phyloP scores from a whole-genome alignment of 2,888 invertebrate species.

The Linnaemya vulpina region DNA sequence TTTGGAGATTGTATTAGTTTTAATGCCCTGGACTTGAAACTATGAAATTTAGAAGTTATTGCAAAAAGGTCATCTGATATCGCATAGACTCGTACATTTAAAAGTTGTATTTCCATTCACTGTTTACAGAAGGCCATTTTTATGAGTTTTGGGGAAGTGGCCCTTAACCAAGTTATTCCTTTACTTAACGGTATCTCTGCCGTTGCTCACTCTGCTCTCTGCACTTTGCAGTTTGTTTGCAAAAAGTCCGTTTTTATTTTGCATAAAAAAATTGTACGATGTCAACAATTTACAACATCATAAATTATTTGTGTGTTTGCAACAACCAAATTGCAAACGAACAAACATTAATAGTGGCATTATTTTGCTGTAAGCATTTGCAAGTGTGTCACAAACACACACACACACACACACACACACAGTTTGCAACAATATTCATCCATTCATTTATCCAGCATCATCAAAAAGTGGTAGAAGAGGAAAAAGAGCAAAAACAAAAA shows the following conservation, averaged over 20 bases:
- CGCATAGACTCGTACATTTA: too few species aligned
- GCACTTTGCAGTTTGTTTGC: constrained; percentile 32
- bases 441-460: constrained; percentile 49
- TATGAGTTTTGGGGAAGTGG: constrained; percentile 16
- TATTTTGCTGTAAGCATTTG: constrained; percentile 13
- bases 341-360: constrained; percentile 30
- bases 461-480: constrained; percentile 22
- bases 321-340: constrained; percentile 16
- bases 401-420: constrained; percentile 19
- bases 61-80: too few species aligned
- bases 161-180: neutral
- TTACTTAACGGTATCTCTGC: constrained; percentile 4
- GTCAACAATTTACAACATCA: constrained; percentile 71
- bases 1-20: too few species aligned
- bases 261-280: constrained; percentile 31
- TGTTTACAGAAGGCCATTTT: constrained; percentile 15
- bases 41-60: too few species aligned
- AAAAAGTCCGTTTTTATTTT: neutral
- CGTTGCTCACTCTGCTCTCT: constrained; percentile 46
- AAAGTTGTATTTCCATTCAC: neutral
- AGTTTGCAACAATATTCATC: constrained; percentile 57
- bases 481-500: constrained; percentile 19
- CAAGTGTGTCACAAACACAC: constrained; percentile 21
- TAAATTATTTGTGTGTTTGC: constrained; percentile 66
- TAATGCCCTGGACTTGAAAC: too few species aligned